A percentile compares a stretch with the other conserved stretches of the same genome.
Conservation (phyloP, 2,888 invertebrate genomes). For the Baronia brevicornis region DNA sequence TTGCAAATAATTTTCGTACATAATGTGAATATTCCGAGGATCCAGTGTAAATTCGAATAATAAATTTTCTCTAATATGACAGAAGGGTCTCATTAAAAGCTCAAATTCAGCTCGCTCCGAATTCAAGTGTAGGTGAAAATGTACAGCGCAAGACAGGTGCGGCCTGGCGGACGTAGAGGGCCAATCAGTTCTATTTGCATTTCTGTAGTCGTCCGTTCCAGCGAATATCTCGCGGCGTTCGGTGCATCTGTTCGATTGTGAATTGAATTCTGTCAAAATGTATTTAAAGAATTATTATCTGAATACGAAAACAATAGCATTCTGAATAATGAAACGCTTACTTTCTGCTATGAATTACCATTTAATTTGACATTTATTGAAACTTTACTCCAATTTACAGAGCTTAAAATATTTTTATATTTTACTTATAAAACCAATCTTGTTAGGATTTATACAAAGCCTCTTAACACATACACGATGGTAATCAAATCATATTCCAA, state of each 20-base stretch:
- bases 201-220: slow-evolving; percentile 44
- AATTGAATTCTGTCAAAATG: slow-evolving; percentile 40
- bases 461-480: no score
- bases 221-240: slow-evolving; percentile 31
- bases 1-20: background rate
- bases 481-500: no score
- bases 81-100: slow-evolving; percentile 14
- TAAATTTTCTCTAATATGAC: slow-evolving; percentile 10
- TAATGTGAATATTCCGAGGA: background rate
- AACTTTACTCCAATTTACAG: slow-evolving; percentile 27
- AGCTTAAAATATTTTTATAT: no score
- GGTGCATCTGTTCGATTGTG: slow-evolving; percentile 24
- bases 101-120: slow-evolving; percentile 17
- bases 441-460: no score
- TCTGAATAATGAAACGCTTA: slow-evolving; percentile 35
- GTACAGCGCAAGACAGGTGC: slow-evolving; percentile 27
- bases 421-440: no score
- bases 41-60: slow-evolving; percentile 23
- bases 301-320: slow-evolving; percentile 31
- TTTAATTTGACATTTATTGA: slow-evolving; percentile 34
- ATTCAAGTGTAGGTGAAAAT: slow-evolving; percentile 24
- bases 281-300: slow-evolving; percentile 38
- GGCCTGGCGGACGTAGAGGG: slow-evolving; percentile 23
- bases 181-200: slow-evolving; percentile 56
- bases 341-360: slow-evolving; percentile 37